These are phyloP conservation scores for Leptodactylus fallax DNA, from an alignment of 2,797 vertebrate genomes.

Conservation along the genomic window DNA sequence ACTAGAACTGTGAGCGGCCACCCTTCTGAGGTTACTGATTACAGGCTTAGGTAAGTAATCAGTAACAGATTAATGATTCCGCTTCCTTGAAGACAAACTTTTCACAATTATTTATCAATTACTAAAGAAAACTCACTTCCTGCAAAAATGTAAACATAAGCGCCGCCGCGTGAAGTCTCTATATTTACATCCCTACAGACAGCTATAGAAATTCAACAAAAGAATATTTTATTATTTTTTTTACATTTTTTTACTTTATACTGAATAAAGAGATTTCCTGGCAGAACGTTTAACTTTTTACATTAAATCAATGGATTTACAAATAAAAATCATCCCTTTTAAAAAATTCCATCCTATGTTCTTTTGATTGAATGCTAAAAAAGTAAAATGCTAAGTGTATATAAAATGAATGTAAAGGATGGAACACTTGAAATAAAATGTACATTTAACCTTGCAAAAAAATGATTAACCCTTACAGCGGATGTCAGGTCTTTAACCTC, in stretches of 20 bases:
- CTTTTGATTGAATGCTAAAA: background rate
- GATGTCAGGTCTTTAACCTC: too few species aligned
- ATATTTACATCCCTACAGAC: background rate
- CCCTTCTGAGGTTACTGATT: conserved; percentile 59
- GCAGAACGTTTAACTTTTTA: background rate
- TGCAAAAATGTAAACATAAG: conserved; percentile 52
- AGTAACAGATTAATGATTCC: conserved; percentile 62
- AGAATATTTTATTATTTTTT: background rate
- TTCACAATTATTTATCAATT: conserved; percentile 56
- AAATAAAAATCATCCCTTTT: background rate
- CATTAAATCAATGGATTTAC: background rate
- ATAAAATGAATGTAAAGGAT: too few species aligned
- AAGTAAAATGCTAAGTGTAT: too few species aligned
- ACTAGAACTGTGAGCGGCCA: conserved; percentile 50
- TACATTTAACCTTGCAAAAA: too few species aligned
- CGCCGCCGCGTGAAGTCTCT: conserved; percentile 33
- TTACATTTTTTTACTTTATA: background rate
- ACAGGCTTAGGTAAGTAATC: conserved; percentile 60
- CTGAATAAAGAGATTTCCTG: too few species aligned
- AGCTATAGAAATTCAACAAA: too few species aligned
- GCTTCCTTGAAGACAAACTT: conserved; percentile 58
- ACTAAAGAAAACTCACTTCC: conserved; percentile 52
- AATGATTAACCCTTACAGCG: too few species aligned
- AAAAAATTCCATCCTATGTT: background rate
- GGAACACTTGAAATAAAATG: too few species aligned